phyloP scores from a whole-genome alignment of 1,140 invertebrate species.

The Drosophila repleta region DNA sequence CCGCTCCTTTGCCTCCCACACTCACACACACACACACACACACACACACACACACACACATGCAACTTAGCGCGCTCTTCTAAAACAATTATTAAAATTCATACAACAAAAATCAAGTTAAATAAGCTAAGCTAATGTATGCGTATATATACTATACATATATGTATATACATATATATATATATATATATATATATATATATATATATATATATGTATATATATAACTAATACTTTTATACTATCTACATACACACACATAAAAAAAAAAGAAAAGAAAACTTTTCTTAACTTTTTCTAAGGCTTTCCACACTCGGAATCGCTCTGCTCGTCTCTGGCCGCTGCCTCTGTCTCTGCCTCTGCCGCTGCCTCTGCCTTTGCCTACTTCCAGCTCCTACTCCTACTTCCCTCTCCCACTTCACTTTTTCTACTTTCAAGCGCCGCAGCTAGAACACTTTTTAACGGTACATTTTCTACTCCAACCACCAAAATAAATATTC shows the following conservation, averaged over 20 bases:
- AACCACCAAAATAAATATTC: constrained; percentile 52
- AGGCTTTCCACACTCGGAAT: constrained; percentile 35
- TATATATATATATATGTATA: constrained; percentile 42
- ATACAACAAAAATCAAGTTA: constrained; percentile 50
- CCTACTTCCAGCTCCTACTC: too few relatives aligned
- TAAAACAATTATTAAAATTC: constrained; percentile 38
- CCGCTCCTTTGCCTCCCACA: not conserved
- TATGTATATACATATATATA: constrained; percentile 36
- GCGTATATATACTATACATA: constrained; percentile 6
- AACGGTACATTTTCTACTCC: constrained; percentile 73
- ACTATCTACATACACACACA: constrained; percentile 39
- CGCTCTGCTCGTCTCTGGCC: constrained; percentile 49
- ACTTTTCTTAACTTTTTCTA: constrained; percentile 53
- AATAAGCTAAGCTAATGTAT: constrained; percentile 45
- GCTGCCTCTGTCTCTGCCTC: too few relatives aligned
- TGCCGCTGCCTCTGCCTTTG: too few relatives aligned
- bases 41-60: constrained; percentile 7
- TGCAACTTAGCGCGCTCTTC: constrained; percentile 70
- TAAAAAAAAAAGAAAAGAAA: constrained; percentile 29
- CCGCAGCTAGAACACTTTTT: constrained; percentile 54
- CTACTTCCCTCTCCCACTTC: not conserved
- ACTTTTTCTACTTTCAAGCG: constrained; percentile 1
- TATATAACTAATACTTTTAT: constrained; percentile 62
- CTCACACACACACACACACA: not conserved
- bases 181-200: constrained; percentile 26